Conservation (phyloP, 2,888 invertebrate species). For the Trilocha varians region DNA sequence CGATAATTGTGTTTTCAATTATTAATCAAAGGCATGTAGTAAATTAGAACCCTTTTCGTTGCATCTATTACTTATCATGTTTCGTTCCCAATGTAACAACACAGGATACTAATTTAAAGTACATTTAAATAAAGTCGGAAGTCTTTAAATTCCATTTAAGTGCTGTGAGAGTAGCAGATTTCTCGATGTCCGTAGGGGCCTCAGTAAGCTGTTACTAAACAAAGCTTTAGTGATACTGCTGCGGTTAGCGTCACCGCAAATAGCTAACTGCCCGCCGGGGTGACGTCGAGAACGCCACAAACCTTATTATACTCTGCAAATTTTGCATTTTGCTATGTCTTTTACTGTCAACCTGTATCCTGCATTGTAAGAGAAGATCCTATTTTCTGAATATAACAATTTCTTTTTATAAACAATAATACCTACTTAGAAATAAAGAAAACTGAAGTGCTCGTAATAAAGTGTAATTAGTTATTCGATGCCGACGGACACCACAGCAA, state of each 20-base stretch:
- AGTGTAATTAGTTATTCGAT: too few relatives aligned
- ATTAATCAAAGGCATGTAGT: too few relatives aligned
- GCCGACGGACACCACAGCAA: too few relatives aligned
- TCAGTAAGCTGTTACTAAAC: conserved; percentile 23
- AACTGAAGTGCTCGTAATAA: too few relatives aligned
- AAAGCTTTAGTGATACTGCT: conserved; percentile 20
- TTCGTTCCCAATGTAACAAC: too few relatives aligned
- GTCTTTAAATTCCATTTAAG: conserved; percentile 18
- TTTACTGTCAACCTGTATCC: background rate
- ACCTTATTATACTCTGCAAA: background rate
- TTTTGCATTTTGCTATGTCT: background rate
- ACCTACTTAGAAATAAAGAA: too few relatives aligned
- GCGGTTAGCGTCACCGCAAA: conserved; percentile 26
- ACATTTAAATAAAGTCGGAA: conserved; percentile 4
- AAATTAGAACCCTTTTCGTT: too few relatives aligned
- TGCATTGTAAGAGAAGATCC: too few relatives aligned
- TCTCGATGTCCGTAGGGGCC: conserved; percentile 12
- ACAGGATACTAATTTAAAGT: background rate
- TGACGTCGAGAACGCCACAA: conserved; percentile 17
- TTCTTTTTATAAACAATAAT: too few relatives aligned
- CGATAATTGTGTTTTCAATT: too few relatives aligned
- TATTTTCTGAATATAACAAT: too few relatives aligned
- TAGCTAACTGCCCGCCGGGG: conserved; percentile 23
- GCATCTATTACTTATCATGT: too few relatives aligned
- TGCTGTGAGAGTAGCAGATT: conserved; percentile 11